Evolutionary conservation across 1,140 invertebrate genomes (phyloP).

Genomic region (Drosophila tropicalis): DNA sequence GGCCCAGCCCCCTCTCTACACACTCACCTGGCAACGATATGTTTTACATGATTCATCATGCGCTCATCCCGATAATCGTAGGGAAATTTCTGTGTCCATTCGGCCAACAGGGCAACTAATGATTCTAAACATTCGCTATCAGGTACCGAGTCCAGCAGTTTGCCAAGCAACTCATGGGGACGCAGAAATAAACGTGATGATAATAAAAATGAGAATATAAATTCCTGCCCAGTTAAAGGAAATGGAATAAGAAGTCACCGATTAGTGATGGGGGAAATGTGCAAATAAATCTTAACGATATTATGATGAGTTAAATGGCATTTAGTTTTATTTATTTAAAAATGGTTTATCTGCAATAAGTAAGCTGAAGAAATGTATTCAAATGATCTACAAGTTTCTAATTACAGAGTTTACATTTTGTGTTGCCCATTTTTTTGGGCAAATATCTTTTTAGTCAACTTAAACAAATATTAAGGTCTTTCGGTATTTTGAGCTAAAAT

Average conservation of each 20-base stretch:
- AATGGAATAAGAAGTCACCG: slow-evolving; percentile 8
- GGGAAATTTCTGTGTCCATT: slow-evolving; percentile 85
- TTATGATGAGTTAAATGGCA: too few species aligned
- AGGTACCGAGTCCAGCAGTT: slow-evolving; percentile 80
- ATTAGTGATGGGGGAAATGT: neutral
- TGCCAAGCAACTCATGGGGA: slow-evolving; percentile 79
- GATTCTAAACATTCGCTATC: slow-evolving; percentile 73
- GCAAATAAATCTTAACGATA: too few species aligned
- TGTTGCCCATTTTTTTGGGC: too few species aligned
- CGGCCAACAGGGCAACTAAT: slow-evolving; percentile 75
- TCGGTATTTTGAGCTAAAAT: too few species aligned
- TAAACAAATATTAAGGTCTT: too few species aligned
- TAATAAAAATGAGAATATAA: slow-evolving; percentile 82
- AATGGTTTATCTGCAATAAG: too few species aligned
- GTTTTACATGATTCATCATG: slow-evolving; percentile 86
- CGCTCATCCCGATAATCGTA: slow-evolving; percentile 87
- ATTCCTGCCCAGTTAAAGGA: slow-evolving; percentile 65
- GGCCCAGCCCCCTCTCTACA: neutral
- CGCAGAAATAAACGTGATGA: slow-evolving; percentile 81
- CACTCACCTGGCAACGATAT: slow-evolving; percentile 82
- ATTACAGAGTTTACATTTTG: too few species aligned
- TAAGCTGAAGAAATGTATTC: too few species aligned
- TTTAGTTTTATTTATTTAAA: too few species aligned
- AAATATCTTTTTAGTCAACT: too few species aligned
- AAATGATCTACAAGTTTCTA: too few species aligned